Evolutionary conservation across 2,888 invertebrate species (phyloP).

Genomic region (Lutraria lutraria): DNA sequence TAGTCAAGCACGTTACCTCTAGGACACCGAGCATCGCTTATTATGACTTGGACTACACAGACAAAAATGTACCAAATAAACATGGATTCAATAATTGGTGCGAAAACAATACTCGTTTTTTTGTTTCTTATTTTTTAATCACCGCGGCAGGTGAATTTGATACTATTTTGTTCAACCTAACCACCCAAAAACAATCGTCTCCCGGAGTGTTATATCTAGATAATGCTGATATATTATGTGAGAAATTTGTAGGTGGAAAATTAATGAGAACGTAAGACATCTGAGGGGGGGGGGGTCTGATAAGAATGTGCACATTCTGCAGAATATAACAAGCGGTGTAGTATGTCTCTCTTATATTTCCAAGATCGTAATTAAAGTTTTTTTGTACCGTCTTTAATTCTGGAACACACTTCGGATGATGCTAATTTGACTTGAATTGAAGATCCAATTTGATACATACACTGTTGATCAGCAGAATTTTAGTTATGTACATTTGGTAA

Average conservation of each 20-base stretch:
- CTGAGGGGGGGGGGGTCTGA: background rate
- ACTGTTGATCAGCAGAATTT: too few species aligned
- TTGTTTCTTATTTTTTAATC: background rate
- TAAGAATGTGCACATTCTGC: background rate
- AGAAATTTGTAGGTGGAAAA: background rate
- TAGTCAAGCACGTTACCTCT: too few species aligned
- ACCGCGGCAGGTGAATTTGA: conserved; percentile 9
- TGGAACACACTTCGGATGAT: too few species aligned
- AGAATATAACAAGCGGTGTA: background rate
- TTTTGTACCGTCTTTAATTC: too few species aligned
- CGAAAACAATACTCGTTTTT: too few species aligned
- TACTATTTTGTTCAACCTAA: background rate
- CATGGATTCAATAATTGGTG: too few species aligned
- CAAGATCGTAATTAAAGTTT: background rate
- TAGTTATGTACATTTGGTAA: background rate
- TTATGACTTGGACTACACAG: too few species aligned
- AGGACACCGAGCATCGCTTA: too few species aligned
- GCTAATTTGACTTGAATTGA: too few species aligned
- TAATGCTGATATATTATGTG: background rate
- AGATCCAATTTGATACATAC: too few species aligned
- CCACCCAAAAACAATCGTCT: conserved; percentile 7
- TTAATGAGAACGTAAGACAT: background rate
- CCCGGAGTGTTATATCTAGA: background rate
- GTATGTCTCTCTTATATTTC: background rate
- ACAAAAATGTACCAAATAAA: background rate